Evolutionary conservation across 2,888 invertebrate species (phyloP), one percentile per base, ranked within the genome.

Genomic region (Hydriomena furcata): DNA sequence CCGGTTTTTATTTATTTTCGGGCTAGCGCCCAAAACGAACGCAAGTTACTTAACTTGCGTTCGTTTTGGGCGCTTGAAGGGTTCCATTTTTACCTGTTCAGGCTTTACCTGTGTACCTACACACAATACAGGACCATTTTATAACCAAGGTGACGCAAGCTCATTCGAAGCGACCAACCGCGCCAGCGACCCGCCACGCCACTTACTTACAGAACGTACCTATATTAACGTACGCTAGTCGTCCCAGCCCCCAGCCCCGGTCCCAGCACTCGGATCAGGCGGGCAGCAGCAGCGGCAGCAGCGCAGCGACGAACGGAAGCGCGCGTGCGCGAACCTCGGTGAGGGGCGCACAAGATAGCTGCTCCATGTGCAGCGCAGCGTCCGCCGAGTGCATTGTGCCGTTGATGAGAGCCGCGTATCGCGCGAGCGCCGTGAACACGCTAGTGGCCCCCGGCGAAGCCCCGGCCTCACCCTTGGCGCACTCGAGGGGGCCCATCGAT

Each of bases 401-500:
- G 69, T 82, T 79, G 31, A 88, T 51, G 35, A 86, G 58, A 31
- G 63, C 68, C 7, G 68, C 73, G 73, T 87, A 86, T 30, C 61
- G 68, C 52, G 65, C 65, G 51, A 87, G 70, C 56, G 73, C 48
- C 21, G 88, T 87, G 72, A 88, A 78, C 58, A 88, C 88, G 72
- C 84, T 84, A 47, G 77, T 71, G 52, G 76, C 75, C 49, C 61
- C 64, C 24, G n/a, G 7, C 27, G 4, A 1, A 8, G 4, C 30
- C 2, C 10, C 12, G 1, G 6, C 24, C 32, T 5, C 12, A 2
- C 61, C 35, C 52, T 13, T 40, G 38, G 48, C 52, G 58, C 56
- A 63, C 51, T 46, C 57, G 50, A 43, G 21, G 40, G 55, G 52
- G 8, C 54, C 54, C 52, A 51, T 53, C 7, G 55, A 56, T 7